These are phyloP conservation scores for Orthosia incerta DNA, from an alignment of 2,888 invertebrate species.

Conservation along the genomic window DNA sequence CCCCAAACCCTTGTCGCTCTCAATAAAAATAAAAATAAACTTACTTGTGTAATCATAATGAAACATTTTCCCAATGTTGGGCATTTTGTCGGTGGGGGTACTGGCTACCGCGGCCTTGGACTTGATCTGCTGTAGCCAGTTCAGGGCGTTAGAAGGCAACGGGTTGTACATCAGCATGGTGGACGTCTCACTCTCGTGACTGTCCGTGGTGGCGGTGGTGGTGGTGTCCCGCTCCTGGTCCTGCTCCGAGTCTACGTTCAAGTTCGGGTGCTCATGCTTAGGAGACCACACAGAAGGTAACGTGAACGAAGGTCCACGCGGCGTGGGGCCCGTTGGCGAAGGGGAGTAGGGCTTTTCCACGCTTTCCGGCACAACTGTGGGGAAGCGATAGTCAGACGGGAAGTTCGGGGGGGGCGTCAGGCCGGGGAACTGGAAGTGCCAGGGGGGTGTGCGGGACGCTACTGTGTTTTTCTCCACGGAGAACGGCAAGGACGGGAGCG, in stretches of 20 bases:
- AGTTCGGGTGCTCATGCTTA: too few species aligned
- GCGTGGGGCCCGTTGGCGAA: conserved; percentile 3
- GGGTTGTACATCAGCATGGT: too few species aligned
- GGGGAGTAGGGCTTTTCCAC: fast-evolving
- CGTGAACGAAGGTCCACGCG: neutral
- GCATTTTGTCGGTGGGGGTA: too few species aligned
- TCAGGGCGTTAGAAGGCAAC: neutral
- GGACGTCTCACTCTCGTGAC: too few species aligned
- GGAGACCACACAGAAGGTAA: neutral
- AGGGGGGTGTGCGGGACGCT: neutral
- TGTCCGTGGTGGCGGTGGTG: too few species aligned
- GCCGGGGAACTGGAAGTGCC: neutral
- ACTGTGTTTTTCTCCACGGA: neutral
- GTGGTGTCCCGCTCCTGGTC: too few species aligned
- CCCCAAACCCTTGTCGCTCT: neutral
- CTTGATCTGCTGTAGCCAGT: neutral
- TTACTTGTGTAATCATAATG: conserved; percentile 11
- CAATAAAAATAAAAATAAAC: neutral
- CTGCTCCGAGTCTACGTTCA: too few species aligned
- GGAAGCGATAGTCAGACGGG: neutral
- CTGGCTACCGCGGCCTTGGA: too few species aligned
- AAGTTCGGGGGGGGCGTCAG: conserved; percentile 4
- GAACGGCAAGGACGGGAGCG: conserved; percentile 1
- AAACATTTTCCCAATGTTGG: neutral
- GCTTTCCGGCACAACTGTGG: neutral